Evolutionary conservation across 2,888 invertebrate species (phyloP).

Genomic region (Rhingia rostrata): DNA sequence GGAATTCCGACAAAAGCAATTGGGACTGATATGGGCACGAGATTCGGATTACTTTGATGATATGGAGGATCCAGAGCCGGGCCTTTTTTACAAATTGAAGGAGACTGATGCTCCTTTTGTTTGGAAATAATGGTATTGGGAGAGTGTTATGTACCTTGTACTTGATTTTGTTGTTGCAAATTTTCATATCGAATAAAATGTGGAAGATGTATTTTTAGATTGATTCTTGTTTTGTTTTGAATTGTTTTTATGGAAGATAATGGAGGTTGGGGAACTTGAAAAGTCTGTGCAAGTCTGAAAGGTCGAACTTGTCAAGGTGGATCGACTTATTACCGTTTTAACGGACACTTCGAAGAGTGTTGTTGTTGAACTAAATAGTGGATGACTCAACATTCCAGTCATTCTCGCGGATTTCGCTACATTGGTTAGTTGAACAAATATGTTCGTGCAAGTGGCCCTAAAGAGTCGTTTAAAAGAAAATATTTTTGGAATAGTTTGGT

Average conservation of each 20-base stretch:
- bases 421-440: too few species aligned
- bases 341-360: too few species aligned
- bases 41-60: constrained; percentile 80
- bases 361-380: too few species aligned
- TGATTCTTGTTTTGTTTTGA: not conserved
- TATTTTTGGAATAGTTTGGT: too few species aligned
- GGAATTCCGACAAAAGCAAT: constrained; percentile 77
- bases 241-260: not conserved
- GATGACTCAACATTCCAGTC: too few species aligned
- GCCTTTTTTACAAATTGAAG: constrained; percentile 77
- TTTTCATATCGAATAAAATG: not conserved
- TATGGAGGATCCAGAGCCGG: constrained; percentile 76
- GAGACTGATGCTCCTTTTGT: constrained; percentile 38
- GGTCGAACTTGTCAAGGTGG: too few species aligned
- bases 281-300: too few species aligned
- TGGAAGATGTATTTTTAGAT: not conserved
- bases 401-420: too few species aligned
- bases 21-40: constrained; percentile 79
- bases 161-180: too few species aligned
- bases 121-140: not conserved
- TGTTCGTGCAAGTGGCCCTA: too few species aligned
- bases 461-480: too few species aligned
- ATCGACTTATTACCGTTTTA: too few species aligned
- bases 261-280: not conserved
- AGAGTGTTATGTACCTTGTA: not conserved